Percentiles rank a stretch among this genome's conserved stretches.
These are phyloP conservation scores for Sinonovacula constricta DNA, from an alignment of 1,140 invertebrate genomes.

Conservation along the genomic window DNA sequence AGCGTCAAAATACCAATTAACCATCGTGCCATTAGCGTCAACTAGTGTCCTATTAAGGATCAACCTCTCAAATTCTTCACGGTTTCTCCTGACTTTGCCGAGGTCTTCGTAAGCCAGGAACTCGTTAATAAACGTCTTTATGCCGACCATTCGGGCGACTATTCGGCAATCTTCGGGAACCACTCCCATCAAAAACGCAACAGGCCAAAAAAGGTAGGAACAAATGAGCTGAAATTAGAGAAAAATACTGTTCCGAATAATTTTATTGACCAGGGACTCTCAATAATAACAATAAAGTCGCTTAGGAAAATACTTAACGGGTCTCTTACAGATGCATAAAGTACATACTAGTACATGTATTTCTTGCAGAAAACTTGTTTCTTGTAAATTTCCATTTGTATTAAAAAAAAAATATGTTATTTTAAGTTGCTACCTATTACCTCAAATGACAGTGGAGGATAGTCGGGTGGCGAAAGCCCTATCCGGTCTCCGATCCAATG, in stretches of 20 bases:
- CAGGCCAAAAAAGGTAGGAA: conserved; percentile 75
- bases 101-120: conserved; percentile 74
- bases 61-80: conserved; percentile 30
- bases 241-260: not conserved
- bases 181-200: conserved; percentile 74
- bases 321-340: not conserved
- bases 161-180: conserved; percentile 67
- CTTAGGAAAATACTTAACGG: not conserved
- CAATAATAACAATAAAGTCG: not conserved
- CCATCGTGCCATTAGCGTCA: conserved; percentile 16
- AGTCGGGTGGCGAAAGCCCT: conserved; percentile 79
- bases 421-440: too few relatives aligned
- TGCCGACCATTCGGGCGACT: conserved; percentile 73
- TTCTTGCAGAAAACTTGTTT: too few relatives aligned
- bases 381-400: too few relatives aligned
- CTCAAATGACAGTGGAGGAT: conserved; percentile 70
- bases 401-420: too few relatives aligned
- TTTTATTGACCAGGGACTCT: not conserved
- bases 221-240: conserved; percentile 67
- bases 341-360: not conserved
- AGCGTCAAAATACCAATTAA: conserved; percentile 18
- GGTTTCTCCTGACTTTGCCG: conserved; percentile 62
- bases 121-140: conserved; percentile 78
- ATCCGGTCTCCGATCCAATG: conserved; percentile 88
- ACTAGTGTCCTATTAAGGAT: conserved; percentile 9